phyloP scores from a whole-genome alignment of 2,888 invertebrate genomes.

The Ophion costatus region DNA sequence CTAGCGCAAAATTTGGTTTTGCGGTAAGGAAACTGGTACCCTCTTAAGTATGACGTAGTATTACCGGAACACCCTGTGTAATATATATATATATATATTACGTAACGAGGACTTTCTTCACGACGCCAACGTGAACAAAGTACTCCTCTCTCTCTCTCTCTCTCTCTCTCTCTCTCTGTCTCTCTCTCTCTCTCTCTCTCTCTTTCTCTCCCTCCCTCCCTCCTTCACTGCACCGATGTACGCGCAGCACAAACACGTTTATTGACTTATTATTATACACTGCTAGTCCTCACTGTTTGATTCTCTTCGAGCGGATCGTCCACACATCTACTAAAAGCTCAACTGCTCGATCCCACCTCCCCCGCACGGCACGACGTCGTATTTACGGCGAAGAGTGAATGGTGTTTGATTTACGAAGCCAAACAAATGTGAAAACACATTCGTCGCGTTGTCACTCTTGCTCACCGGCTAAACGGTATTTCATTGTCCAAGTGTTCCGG shows the following conservation, averaged over 20 bases:
- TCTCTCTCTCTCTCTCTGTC: too few relatives aligned
- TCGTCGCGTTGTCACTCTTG: neutral
- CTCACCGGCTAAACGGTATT: neutral
- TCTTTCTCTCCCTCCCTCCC: constrained; percentile 8
- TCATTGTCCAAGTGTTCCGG: neutral
- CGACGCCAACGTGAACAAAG: constrained; percentile 33
- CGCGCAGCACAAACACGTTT: constrained; percentile 16
- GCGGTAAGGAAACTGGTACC: too few relatives aligned
- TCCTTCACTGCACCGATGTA: neutral
- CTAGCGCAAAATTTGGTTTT: too few relatives aligned
- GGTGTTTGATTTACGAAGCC: neutral
- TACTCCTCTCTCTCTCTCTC: constrained; percentile 26
- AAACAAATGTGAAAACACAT: neutral
- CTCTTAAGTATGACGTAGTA: too few relatives aligned
- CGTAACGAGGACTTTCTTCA: constrained; percentile 59
- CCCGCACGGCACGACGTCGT: neutral
- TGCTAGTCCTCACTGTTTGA: neutral
- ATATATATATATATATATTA: constrained; percentile 28
- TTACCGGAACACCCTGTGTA: too few relatives aligned
- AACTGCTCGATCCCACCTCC: neutral
- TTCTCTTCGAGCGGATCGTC: neutral
- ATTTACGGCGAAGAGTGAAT: neutral
- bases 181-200: constrained; percentile 17
- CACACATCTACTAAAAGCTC: neutral
- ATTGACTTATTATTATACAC: constrained; percentile 31